Percentiles rank a stretch among this genome's conserved stretches.
These are phyloP conservation scores for Protophormia terraenovae DNA, from an alignment of 2,888 invertebrate genomes.

Conservation along the genomic window DNA sequence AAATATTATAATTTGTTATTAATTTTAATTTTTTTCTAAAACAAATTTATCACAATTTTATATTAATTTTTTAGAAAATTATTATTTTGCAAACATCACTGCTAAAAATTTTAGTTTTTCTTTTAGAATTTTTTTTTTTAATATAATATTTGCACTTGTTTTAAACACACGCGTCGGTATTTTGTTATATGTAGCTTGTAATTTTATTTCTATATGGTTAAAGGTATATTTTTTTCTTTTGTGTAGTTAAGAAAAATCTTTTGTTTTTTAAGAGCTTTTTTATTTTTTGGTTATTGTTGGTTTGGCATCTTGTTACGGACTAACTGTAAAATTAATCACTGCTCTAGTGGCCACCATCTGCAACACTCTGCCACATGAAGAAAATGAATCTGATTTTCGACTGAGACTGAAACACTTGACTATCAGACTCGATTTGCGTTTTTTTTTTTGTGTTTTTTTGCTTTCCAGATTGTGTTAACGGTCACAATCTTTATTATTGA, in stretches of 20 bases:
- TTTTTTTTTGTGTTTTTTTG: constrained; percentile 34
- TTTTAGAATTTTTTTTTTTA: constrained; percentile 28
- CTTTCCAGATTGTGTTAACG: constrained; percentile 68
- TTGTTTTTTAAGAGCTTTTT: constrained; percentile 53
- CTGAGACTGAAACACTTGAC: constrained; percentile 74
- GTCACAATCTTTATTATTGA: constrained; percentile 58
- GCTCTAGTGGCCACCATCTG: constrained; percentile 75
- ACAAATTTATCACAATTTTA: constrained; percentile 49
- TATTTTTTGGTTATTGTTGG: constrained; percentile 67
- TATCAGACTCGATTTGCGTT: constrained; percentile 65
- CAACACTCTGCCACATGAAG: constrained; percentile 71
- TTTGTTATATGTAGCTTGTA: background rate
- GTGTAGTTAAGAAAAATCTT: constrained; percentile 6
- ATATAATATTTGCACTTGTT: constrained; percentile 50
- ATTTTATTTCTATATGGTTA: background rate
- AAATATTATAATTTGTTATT: constrained; percentile 18
- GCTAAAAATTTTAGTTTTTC: constrained; percentile 1
- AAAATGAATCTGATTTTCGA: constrained; percentile 70
- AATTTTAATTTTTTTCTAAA: constrained; percentile 26
- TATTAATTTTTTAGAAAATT: constrained; percentile 1
- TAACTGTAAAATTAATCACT: constrained; percentile 80
- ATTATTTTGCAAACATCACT: constrained; percentile 43
- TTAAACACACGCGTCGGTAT: constrained; percentile 66
- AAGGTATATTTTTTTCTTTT: background rate
- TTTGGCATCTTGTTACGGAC: constrained; percentile 79